These are phyloP conservation scores for Drosophila anomalata DNA, from an alignment of 2,888 invertebrate genomes.

Conservation along the genomic window DNA sequence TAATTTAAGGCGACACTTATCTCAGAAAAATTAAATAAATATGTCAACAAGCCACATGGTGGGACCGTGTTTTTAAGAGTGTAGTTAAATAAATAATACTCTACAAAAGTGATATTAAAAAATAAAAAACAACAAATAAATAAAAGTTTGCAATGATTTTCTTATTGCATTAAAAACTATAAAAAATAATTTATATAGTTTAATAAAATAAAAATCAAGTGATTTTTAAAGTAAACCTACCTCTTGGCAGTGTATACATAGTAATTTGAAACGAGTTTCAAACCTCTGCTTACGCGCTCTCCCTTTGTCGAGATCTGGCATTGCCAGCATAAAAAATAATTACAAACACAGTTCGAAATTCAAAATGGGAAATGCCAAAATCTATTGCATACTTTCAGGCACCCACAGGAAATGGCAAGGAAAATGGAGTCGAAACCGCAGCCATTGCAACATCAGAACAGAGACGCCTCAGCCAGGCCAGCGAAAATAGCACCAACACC, in stretches of 20 bases:
- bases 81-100: not conserved
- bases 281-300: not conserved
- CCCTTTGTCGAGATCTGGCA: conserved; percentile 1
- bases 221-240: not conserved
- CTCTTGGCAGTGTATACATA: not conserved
- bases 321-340: conserved; percentile 20
- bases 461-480: conserved; percentile 49
- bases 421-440: not conserved
- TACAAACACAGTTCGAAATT: not conserved
- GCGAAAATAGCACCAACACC: conserved; percentile 43
- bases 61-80: not conserved
- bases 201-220: not conserved
- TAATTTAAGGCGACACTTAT: not conserved
- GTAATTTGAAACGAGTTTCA: conserved; percentile 10
- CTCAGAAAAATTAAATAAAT: not conserved
- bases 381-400: conserved; percentile 67
- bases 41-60: not conserved
- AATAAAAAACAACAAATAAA: not conserved
- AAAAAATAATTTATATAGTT: not conserved
- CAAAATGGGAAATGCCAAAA: not conserved
- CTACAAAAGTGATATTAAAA: not conserved
- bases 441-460: not conserved
- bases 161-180: not conserved
- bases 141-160: not conserved
- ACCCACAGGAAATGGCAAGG: conserved; percentile 22